These are phyloP conservation scores for Apistogramma diplotaenia DNA, from an alignment of 2,113 vertebrate species.

Conservation along the genomic window DNA sequence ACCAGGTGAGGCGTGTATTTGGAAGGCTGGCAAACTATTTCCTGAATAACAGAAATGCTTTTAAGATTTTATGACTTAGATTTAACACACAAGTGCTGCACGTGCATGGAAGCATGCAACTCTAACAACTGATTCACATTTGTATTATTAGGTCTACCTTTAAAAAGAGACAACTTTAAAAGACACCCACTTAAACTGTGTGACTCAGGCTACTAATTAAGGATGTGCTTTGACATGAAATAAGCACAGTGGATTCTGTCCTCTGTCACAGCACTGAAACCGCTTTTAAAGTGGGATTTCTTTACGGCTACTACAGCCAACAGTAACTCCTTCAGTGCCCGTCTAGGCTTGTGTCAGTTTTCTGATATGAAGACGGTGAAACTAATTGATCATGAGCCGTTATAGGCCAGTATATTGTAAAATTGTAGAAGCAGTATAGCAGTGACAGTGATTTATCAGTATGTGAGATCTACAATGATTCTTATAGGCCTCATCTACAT, in stretches of 20 bases:
- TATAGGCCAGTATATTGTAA: neutral
- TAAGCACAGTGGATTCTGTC: neutral
- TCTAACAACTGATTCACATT: neutral
- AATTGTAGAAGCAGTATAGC: neutral
- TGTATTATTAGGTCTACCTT: neutral
- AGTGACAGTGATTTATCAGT: slow-evolving; percentile 19
- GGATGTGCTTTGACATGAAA: neutral
- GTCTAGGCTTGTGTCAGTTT: neutral
- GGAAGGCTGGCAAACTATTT: neutral
- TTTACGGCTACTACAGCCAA: neutral
- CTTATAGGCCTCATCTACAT: slow-evolving; percentile 24
- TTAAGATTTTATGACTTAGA: neutral
- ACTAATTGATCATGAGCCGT: neutral
- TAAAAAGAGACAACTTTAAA: neutral
- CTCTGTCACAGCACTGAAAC: neutral
- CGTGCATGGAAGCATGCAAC: neutral
- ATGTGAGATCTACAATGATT: neutral
- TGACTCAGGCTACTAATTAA: neutral
- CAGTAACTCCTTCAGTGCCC: neutral
- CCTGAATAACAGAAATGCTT: neutral
- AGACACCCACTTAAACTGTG: neutral
- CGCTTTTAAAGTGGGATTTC: neutral
- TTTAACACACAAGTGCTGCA: neutral
- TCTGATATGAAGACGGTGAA: neutral
- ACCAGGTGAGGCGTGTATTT: slow-evolving; percentile 50